Base-by-base conservation (phyloP, 1,140 invertebrate genomes). In the Brevipalpus yothersi region DNA sequence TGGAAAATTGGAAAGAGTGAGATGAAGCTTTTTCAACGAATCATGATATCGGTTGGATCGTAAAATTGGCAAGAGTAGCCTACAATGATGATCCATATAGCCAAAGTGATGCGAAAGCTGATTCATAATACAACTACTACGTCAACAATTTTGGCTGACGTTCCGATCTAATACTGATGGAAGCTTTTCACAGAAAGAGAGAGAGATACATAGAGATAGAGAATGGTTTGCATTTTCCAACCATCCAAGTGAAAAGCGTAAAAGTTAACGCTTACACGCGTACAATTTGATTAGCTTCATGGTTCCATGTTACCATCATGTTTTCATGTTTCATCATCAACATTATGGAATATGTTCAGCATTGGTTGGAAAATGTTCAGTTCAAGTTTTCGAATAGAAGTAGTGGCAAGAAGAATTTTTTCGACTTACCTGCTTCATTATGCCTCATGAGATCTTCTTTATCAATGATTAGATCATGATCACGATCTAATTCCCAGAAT, bases 401-500 rank as follows among this genome's bases (percentile, higher is more conserved):
- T 3, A 31, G 31, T 31, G 31, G 31, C 5, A 31, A 31, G 31
- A 31, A 31, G 5, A 31, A 31, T 31, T 31, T 54, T 45, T 42
- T n/a, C n/a, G 41, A 51, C 68, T 69, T 72, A 90, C 90, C 89
- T 70, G 94, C 87, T 72, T 97, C 91, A 69, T 91, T 93, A 72
- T 98, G 93, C 67, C 87, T 77, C 2, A 83, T 82, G 17, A 99
- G 77, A 75, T 99, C 94, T 62, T 86, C 82, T 69, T 84, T 73
- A 62, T 89, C 89, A 65, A 98, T 96, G 66, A 86, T 86, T 45
- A 98, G 75, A 76, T 98, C 93, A 71, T 98, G 93, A 76, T 98
- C 94, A 62, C 87, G 80, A 72, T 99, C 95, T 63, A 99, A 73
- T 73, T 98, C 94, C 94, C 95, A 99, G 73, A 99, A 99, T 74